Percentiles rank a stretch among this genome's conserved stretches.
Conservation (phyloP, 2,113 vertebrate genomes). For the Columba livia region DNA sequence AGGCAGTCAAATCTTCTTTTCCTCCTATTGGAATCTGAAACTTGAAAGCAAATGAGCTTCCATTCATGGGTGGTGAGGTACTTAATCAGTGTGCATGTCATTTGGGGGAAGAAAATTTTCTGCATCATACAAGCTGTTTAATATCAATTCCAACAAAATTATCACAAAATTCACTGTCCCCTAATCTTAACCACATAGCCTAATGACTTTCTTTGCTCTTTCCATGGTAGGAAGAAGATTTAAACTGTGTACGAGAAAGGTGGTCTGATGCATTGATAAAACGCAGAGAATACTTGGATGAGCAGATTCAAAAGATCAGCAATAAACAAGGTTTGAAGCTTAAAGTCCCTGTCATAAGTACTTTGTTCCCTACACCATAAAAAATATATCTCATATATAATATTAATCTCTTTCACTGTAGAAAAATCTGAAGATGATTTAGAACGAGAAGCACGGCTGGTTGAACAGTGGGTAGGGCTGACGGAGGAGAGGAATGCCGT, state of each 20-base stretch:
- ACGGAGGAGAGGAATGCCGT: conserved; percentile 96
- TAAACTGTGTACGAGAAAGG: conserved; percentile 91
- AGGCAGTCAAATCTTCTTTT: conserved; percentile 49
- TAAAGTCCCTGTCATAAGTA: neutral
- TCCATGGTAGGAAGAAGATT: conserved; percentile 89
- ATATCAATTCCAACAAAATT: conserved; percentile 30
- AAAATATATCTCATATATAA: neutral
- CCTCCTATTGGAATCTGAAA: conserved; percentile 15
- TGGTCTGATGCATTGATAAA: conserved; percentile 98
- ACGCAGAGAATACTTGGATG: conserved; percentile 93
- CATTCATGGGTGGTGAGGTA: conserved; percentile 28
- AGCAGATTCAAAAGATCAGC: conserved; percentile 97
- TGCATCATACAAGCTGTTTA: conserved; percentile 55
- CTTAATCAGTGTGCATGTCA: conserved; percentile 50
- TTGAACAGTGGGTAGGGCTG: conserved; percentile 98
- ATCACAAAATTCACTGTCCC: neutral
- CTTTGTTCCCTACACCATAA: neutral
- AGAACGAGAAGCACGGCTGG: conserved; percentile 91
- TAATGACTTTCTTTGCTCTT: neutral
- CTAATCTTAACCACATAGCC: neutral
- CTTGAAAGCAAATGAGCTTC: conserved; percentile 25
- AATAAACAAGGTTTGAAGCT: conserved; percentile 86
- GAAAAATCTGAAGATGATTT: conserved; percentile 92
- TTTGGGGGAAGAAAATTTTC: neutral
- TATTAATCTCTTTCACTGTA: conserved; percentile 28